Conservation (phyloP, 2,888 invertebrate species). For the Drosophila neotestacea region DNA sequence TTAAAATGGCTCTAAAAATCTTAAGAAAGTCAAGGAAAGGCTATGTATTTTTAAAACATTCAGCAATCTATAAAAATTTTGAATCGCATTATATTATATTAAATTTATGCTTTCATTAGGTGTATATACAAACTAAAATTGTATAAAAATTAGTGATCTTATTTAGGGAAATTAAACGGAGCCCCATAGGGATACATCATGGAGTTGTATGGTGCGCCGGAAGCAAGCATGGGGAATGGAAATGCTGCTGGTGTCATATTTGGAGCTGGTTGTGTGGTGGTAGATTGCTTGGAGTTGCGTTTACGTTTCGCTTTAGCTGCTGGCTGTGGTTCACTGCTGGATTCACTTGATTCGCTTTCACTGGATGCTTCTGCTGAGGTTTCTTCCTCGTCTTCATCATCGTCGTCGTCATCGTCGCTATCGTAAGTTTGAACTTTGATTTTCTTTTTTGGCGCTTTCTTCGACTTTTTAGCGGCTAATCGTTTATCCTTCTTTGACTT, state of each 20-base stretch:
- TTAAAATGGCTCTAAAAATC: too few relatives aligned
- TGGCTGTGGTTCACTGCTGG: slow-evolving; percentile 52
- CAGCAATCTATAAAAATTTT: slow-evolving; percentile 13
- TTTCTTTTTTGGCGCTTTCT: slow-evolving; percentile 53
- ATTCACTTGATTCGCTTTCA: slow-evolving; percentile 50
- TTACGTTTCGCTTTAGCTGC: slow-evolving; percentile 61
- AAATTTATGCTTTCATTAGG: background rate
- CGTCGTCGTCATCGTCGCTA: slow-evolving; percentile 44
- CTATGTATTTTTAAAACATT: too few relatives aligned
- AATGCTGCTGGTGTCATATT: slow-evolving; percentile 47
- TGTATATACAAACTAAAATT: slow-evolving; percentile 31
- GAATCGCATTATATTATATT: background rate
- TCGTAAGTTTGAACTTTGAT: slow-evolving; percentile 48
- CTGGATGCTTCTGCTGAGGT: slow-evolving; percentile 38
- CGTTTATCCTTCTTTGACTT: slow-evolving; percentile 60
- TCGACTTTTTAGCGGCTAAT: slow-evolving; percentile 40
- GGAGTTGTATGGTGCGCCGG: slow-evolving; percentile 63
- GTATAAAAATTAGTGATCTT: slow-evolving; percentile 15
- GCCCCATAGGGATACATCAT: slow-evolving; percentile 69
- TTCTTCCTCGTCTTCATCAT: slow-evolving; percentile 53
- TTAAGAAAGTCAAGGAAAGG: too few relatives aligned
- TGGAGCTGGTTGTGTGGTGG: background rate
- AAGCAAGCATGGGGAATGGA: slow-evolving; percentile 64
- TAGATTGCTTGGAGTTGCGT: slow-evolving; percentile 49
- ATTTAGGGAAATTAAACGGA: slow-evolving; percentile 64